Evolutionary conservation across 2,888 invertebrate genomes (phyloP).

Genomic region (Caenorhabditis panamensis): DNA sequence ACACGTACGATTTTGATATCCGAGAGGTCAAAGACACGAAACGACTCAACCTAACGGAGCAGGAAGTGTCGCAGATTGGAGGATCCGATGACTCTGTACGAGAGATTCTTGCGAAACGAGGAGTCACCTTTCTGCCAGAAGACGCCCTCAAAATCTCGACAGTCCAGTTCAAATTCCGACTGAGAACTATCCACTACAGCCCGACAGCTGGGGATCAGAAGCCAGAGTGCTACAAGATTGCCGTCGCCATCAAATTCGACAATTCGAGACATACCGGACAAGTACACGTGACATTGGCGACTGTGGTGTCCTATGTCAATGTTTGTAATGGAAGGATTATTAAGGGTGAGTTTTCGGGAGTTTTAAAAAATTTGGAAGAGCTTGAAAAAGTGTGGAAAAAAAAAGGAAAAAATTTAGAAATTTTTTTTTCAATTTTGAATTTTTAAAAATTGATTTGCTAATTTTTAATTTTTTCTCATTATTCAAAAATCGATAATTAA

Average conservation of each 20-base stretch:
- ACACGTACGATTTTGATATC: conserved; percentile 80
- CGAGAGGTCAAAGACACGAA: conserved; percentile 73
- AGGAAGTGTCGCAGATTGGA: conserved; percentile 73
- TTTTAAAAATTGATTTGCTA: too few species aligned
- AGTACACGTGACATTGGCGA: conserved; percentile 75
- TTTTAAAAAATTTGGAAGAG: too few species aligned
- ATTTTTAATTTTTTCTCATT: too few species aligned
- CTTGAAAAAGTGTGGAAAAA: too few species aligned
- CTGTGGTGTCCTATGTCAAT: conserved; percentile 79
- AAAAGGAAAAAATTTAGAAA: too few species aligned
- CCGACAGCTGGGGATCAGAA: conserved; percentile 77
- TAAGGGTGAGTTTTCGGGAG: conserved; percentile 77
- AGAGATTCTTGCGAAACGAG: conserved; percentile 64
- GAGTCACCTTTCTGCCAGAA: conserved; percentile 78
- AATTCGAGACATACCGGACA: conserved; percentile 80
- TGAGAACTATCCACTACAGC: conserved; percentile 74
- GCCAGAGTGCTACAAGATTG: conserved; percentile 80
- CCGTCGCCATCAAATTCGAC: conserved; percentile 76
- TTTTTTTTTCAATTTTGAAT: too few species aligned
- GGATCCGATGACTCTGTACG: conserved; percentile 67
- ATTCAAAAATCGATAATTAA: too few species aligned
- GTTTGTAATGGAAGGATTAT: conserved; percentile 79
- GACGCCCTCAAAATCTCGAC: conserved; percentile 79
- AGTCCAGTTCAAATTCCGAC: conserved; percentile 74
- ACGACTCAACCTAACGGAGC: conserved; percentile 73